These are phyloP conservation scores for Andrena dorsata DNA, from an alignment of 2,888 invertebrate genomes.

Conservation along the genomic window DNA sequence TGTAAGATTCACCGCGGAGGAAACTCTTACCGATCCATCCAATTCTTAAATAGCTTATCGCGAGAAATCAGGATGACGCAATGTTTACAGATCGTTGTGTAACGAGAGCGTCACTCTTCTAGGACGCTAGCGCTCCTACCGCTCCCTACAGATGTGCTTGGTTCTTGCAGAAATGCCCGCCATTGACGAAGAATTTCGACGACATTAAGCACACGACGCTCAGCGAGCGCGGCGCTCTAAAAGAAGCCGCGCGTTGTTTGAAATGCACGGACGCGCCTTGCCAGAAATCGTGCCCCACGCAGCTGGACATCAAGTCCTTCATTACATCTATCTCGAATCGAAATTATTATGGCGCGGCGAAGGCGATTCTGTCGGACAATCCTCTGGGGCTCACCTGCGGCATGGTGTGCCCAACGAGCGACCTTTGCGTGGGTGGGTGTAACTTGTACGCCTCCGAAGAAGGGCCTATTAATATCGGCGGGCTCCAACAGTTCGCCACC, in stretches of 20 bases:
- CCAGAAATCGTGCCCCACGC: slow-evolving; percentile 99
- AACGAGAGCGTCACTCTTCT: too few species aligned
- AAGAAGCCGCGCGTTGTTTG: slow-evolving; percentile 94
- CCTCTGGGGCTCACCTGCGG: slow-evolving; percentile 97
- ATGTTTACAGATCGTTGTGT: too few species aligned
- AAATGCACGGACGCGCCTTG: slow-evolving; percentile 99
- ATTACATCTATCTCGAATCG: slow-evolving; percentile 98
- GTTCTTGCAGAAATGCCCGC: slow-evolving; percentile 85
- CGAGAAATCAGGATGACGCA: too few species aligned
- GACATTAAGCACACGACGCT: slow-evolving; percentile 99
- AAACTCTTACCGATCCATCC: too few species aligned
- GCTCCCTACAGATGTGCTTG: not conserved
- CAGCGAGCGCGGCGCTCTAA: slow-evolving; percentile 97
- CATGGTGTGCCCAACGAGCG: slow-evolving; percentile 99
- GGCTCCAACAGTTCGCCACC: slow-evolving; percentile 98
- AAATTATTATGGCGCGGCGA: slow-evolving; percentile 99
- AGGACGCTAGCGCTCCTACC: too few species aligned
- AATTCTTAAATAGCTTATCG: too few species aligned
- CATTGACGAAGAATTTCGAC: slow-evolving; percentile 95
- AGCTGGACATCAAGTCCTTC: slow-evolving; percentile 98
- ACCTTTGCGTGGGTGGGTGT: slow-evolving; percentile 99
- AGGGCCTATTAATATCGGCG: slow-evolving; percentile 99
- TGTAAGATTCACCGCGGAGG: slow-evolving; percentile 86
- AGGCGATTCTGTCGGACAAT: slow-evolving; percentile 98
- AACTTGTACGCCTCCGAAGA: slow-evolving; percentile 98